A percentile compares a stretch with the other conserved stretches of the same genome.
Conservation (phyloP, 2,113 vertebrate genomes). For the Proterorhinus semilunaris region DNA sequence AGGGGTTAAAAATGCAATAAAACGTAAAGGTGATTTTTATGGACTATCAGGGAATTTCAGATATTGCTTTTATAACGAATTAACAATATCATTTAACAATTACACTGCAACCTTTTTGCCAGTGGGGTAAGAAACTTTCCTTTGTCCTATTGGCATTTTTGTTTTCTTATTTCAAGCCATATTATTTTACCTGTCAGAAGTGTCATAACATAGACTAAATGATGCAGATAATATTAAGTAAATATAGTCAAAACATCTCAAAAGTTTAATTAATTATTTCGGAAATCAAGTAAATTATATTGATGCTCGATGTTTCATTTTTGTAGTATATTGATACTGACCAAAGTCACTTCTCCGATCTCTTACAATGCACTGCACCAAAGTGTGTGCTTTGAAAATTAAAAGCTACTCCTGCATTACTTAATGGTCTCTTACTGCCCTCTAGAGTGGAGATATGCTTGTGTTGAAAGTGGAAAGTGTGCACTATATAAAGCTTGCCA, state of each 20-base stretch:
- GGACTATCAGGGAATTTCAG: constrained; percentile 23
- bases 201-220: too few species aligned
- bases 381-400: background rate
- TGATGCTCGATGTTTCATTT: too few species aligned
- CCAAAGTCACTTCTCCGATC: background rate
- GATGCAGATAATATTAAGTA: too few species aligned
- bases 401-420: background rate
- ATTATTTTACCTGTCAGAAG: too few species aligned
- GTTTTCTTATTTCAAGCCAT: too few species aligned
- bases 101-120: too few species aligned
- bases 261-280: too few species aligned
- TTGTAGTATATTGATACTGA: background rate
- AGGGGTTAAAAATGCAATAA: constrained; percentile 44
- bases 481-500: background rate
- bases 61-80: background rate
- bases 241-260: too few species aligned
- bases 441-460: constrained; percentile 76
- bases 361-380: background rate
- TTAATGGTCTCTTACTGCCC: constrained; percentile 86
- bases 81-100: too few species aligned
- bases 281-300: too few species aligned
- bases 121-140: too few species aligned
- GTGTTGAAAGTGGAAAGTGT: background rate
- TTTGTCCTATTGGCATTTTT: too few species aligned
- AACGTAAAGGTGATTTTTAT: constrained; percentile 33